Evolutionary conservation across 1,140 invertebrate genomes (phyloP), one percentile per base, ranked within the genome.

Genomic region (Rhynchophorus ferrugineus): DNA sequence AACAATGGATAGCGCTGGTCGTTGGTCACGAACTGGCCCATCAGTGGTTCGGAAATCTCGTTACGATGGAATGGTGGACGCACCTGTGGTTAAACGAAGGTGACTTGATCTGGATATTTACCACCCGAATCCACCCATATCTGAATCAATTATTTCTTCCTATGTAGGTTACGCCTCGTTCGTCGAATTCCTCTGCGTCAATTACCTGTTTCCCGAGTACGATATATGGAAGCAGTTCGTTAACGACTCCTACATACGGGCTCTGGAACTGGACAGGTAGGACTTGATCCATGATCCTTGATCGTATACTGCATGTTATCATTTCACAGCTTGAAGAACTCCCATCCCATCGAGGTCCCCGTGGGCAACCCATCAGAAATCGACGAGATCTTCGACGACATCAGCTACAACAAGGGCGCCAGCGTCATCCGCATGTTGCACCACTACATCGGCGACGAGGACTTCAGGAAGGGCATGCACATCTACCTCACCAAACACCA

Each of bases 341-440:
- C 88, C 22, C 91, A 93, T 76, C 88, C 91, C 2, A 92, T 95
- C 54, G 89, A 93, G 74, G 87, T 92, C 11, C 85, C 88, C 24
- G 89, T 95, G 0, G 82, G 84, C 1, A 85, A 93, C 74, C 89
- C 91, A 0, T 82, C 85, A 3, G 90, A 97, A 72, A 91, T 97
- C 58, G 89, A 93, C 67, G 90, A 93, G 69, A 94, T 96, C 58
- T 98, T 96, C 71, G 92, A 96, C 74, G 84, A 89, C 58, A 96
- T 98, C 64, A 95, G 92, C 24, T 98, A 97, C 69, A 84, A 84
- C 59, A 97, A 97, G 73, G 91, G 85, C 13, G 89, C 90, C 0
- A 91, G 90, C 24, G 84, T 98, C 1, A 97, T 98, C 42, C 78
- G 94, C 59, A 99, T 99, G 96, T 73, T 99, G 33, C 91, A 96